These are phyloP conservation scores for Trichacis sp. DNA, from an alignment of 2,888 invertebrate genomes.

Conservation along the genomic window DNA sequence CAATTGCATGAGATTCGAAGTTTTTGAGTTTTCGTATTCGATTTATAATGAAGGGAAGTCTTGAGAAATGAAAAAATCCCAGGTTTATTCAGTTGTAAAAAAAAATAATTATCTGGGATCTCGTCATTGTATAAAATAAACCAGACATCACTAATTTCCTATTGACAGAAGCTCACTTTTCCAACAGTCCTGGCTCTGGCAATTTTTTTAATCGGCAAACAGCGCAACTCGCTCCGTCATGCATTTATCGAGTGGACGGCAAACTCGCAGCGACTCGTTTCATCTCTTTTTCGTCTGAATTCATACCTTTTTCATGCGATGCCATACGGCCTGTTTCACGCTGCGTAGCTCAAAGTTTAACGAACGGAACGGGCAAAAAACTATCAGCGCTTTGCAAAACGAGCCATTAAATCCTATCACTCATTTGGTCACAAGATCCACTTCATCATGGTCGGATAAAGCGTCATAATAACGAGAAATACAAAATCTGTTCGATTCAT, in stretches of 20 bases:
- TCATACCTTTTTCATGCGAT: conserved; percentile 33
- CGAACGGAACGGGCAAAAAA: conserved; percentile 35
- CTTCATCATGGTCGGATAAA: neutral
- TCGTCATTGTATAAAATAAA: too few species aligned
- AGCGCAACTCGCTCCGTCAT: conserved; percentile 22
- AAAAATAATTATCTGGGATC: too few species aligned
- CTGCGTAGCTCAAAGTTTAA: conserved; percentile 21
- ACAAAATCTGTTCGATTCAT: too few species aligned
- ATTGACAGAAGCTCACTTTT: conserved; percentile 11
- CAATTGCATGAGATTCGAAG: too few species aligned
- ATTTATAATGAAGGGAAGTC: too few species aligned
- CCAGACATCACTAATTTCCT: neutral
- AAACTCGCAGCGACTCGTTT: conserved; percentile 26
- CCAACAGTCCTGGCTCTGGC: conserved; percentile 7
- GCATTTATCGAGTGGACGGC: conserved; percentile 37
- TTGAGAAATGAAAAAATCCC: too few species aligned
- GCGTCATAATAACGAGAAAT: neutral
- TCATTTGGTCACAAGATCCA: conserved; percentile 33
- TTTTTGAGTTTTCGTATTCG: too few species aligned
- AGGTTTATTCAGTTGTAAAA: too few species aligned
- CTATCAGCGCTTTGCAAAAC: conserved; percentile 34
- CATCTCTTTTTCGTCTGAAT: conserved; percentile 2
- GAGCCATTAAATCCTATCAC: conserved; percentile 47
- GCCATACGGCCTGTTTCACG: conserved; percentile 22
- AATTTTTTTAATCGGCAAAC: conserved; percentile 31